phyloP scores from a whole-genome alignment of 2,113 vertebrate species.

The Pogona vitticeps region DNA sequence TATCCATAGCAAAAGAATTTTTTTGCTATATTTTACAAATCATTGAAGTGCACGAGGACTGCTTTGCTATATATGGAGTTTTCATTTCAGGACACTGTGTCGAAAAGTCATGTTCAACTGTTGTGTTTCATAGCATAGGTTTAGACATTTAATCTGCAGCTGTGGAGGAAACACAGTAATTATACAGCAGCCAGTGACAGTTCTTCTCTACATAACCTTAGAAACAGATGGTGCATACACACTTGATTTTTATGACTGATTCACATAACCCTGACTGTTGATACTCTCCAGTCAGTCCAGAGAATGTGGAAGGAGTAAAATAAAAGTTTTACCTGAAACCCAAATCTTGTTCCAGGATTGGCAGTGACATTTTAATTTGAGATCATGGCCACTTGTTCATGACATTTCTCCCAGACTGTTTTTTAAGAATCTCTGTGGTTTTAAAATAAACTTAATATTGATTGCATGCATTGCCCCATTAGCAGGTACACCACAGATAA shows the following conservation, averaged over 20 bases:
- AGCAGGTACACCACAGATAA: background rate
- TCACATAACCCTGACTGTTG: background rate
- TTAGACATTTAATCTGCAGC: background rate
- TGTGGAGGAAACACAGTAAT: background rate
- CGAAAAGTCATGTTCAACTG: background rate
- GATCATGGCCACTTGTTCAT: background rate
- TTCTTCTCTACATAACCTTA: background rate
- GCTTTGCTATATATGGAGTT: background rate
- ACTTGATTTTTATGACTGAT: background rate
- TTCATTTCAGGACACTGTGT: background rate
- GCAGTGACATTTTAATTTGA: background rate
- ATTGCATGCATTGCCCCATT: background rate
- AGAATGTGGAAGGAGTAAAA: background rate
- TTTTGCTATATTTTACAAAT: background rate
- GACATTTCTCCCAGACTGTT: background rate
- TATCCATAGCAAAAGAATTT: background rate
- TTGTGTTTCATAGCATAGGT: background rate
- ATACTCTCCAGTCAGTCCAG: background rate
- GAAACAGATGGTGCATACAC: background rate
- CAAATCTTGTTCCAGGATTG: background rate
- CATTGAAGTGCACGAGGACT: background rate
- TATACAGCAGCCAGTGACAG: background rate
- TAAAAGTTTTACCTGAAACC: background rate
- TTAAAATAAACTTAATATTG: slow-evolving; percentile 39
- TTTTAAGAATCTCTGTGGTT: slow-evolving; percentile 36